Conservation (phyloP, 2,113 vertebrate genomes). For the Prionailurus viverrinus region DNA sequence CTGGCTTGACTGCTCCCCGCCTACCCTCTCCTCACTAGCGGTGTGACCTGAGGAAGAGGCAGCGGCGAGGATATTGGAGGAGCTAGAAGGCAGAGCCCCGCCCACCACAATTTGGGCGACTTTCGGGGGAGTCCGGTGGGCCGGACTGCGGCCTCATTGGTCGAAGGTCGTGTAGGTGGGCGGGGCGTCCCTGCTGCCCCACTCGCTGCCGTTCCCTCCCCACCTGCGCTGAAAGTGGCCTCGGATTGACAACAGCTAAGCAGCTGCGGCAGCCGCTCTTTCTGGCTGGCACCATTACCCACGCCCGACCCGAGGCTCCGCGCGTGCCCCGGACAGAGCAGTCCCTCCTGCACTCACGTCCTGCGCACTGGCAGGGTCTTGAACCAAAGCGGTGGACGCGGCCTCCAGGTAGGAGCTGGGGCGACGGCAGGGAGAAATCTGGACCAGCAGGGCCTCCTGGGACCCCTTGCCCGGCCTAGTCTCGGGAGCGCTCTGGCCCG, state of each 20-base stretch:
- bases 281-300: constrained; percentile 63
- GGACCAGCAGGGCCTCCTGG: not conserved
- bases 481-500: not conserved
- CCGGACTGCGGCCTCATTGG: constrained; percentile 60
- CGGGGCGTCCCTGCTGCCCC: not conserved
- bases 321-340: not conserved
- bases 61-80: not conserved
- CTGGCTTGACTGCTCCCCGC: not conserved
- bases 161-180: constrained; percentile 44
- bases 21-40: not conserved
- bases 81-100: not conserved
- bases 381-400: constrained; percentile 1
- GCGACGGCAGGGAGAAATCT: not conserved
- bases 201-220: not conserved
- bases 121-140: constrained; percentile 34
- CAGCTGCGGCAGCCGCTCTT: constrained; percentile 50
- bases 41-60: constrained; percentile 55
- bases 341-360: not conserved
- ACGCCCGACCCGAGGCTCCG: constrained; percentile 1
- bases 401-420: constrained; percentile 72
- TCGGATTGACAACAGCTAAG: constrained; percentile 61
- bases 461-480: not conserved
- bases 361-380: not conserved
- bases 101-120: constrained; percentile 48
- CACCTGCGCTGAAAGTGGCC: constrained; percentile 17